Percentiles rank a stretch among this genome's conserved stretches.
Conservation (phyloP, 2,113 vertebrate genomes). For the Ctenomys sociabilis region DNA sequence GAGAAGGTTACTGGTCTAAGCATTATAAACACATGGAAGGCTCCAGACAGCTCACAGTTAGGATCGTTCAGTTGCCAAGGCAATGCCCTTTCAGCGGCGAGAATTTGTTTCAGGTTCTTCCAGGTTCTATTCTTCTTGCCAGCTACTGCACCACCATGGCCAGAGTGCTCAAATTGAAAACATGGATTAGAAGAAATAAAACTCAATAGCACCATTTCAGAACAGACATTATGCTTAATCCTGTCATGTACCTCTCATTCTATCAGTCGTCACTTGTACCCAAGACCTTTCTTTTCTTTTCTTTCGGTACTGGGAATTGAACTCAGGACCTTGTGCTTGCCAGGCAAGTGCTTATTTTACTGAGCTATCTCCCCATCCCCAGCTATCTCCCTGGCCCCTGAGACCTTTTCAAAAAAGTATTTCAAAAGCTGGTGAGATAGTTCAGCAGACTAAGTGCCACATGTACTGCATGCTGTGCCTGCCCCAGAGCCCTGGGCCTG, state of each 20-base stretch:
- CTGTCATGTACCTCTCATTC: conserved; percentile 30
- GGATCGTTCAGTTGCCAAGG: conserved; percentile 97
- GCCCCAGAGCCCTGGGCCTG: too few species aligned
- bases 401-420: too few species aligned
- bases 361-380: too few species aligned
- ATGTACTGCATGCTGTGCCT: too few species aligned
- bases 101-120: conserved; percentile 99
- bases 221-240: conserved; percentile 63
- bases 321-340: too few species aligned
- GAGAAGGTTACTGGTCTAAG: conserved; percentile 79
- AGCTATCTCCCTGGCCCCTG: too few species aligned
- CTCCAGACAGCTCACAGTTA: conserved; percentile 92
- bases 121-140: conserved; percentile 99
- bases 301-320: not conserved
- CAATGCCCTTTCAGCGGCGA: conserved; percentile 95
- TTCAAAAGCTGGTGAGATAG: too few species aligned
- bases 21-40: conserved; percentile 83
- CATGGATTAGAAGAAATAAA: conserved; percentile 60
- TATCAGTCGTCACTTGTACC: conserved; percentile 67
- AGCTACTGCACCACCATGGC: conserved; percentile 96
- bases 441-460: too few species aligned
- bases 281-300: conserved; percentile 52
- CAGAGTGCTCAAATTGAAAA: conserved; percentile 92
- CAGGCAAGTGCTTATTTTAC: too few species aligned
- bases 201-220: conserved; percentile 63